Conservation (phyloP, 2,888 invertebrate genomes). For the Neocrepidodera transversa region DNA sequence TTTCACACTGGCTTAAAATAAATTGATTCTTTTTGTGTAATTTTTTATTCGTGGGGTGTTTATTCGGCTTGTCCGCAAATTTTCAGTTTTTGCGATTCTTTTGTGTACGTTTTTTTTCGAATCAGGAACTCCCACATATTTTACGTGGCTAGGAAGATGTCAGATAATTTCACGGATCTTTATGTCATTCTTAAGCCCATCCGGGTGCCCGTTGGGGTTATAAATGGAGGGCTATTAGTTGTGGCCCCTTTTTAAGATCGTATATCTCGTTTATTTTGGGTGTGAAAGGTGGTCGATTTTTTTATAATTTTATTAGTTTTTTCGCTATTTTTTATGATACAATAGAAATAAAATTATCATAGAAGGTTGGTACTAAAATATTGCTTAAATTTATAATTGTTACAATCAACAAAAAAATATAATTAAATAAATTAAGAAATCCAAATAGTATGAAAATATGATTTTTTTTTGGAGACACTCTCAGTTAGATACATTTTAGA, state of each 20-base stretch:
- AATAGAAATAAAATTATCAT: no score
- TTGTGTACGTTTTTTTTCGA: conserved; percentile 23
- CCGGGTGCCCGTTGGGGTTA: conserved; percentile 32
- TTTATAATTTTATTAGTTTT: background rate
- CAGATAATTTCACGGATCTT: conserved; percentile 46
- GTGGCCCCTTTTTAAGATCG: conserved; percentile 13
- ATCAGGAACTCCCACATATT: conserved; percentile 46
- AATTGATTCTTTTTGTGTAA: conserved; percentile 33
- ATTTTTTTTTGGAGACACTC: no score
- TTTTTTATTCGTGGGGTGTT: conserved; percentile 14
- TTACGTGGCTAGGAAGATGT: conserved; percentile 39
- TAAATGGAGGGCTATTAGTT: conserved; percentile 26
- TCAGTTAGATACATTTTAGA: no score
- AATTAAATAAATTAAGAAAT: no score
- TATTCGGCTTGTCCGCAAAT: conserved; percentile 30
- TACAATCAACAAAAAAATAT: no score
- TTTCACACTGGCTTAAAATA: conserved; percentile 33
- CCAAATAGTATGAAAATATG: no score
- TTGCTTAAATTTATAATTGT: no score
- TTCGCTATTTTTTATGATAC: background rate
- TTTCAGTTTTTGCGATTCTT: conserved; percentile 33
- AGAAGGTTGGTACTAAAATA: no score
- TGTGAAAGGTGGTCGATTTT: background rate
- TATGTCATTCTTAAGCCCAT: conserved; percentile 38
- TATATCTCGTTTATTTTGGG: background rate